Conservation (phyloP, 2,797 vertebrate species). For the Pelochelys cantorii region DNA sequence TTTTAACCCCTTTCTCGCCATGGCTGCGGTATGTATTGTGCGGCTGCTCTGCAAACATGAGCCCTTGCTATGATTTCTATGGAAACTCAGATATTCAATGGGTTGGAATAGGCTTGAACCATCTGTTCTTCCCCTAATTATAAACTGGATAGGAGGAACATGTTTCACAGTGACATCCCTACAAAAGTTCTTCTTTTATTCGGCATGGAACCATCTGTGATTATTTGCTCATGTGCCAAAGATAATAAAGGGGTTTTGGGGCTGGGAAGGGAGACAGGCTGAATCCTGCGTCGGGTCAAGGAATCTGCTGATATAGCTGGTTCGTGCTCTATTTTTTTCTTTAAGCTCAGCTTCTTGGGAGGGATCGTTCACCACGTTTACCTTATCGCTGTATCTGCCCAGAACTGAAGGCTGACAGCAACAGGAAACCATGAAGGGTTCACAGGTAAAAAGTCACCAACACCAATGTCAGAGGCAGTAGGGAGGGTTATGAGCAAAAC, state of each 20-base stretch:
- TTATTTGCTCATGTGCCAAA: constrained; percentile 51
- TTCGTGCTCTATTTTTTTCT: not conserved
- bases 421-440: not conserved
- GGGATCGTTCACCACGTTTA: not conserved
- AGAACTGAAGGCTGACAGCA: not conserved
- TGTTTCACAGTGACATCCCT: constrained; percentile 50
- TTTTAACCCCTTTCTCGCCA: not conserved
- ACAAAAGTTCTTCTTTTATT: constrained; percentile 47
- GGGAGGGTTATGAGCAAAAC: not conserved
- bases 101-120: constrained; percentile 46
- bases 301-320: not conserved
- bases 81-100: constrained; percentile 59
- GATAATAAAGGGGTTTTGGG: not conserved
- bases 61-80: constrained; percentile 41
- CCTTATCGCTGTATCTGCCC: fast-evolving
- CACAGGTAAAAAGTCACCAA: constrained; percentile 19
- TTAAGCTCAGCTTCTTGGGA: not conserved
- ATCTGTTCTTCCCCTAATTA: constrained; percentile 75
- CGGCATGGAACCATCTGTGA: constrained; percentile 60
- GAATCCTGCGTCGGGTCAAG: too few species aligned
- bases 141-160: constrained; percentile 41
- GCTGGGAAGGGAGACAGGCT: not conserved
- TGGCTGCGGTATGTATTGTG: not conserved
- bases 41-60: not conserved
- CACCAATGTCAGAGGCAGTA: not conserved